phyloP scores from a whole-genome alignment of 2,113 vertebrate species.

The Heliornis fulica region DNA sequence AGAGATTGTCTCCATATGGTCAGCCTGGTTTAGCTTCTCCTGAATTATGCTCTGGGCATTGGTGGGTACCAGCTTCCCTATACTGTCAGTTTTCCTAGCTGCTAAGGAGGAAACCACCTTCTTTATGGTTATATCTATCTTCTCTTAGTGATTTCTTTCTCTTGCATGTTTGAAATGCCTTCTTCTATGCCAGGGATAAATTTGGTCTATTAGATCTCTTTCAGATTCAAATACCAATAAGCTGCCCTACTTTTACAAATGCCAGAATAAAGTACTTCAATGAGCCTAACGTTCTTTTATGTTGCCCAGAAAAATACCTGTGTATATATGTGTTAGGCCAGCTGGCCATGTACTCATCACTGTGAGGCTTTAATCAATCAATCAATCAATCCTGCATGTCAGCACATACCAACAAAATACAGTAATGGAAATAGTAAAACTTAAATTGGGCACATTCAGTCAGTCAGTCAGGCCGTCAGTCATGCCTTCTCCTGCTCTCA shows the following conservation, averaged over 20 bases:
- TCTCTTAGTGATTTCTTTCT: neutral
- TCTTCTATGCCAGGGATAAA: neutral
- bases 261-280: neutral
- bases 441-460: neutral
- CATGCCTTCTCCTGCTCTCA: neutral
- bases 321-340: neutral
- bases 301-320: neutral
- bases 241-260: neutral
- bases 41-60: neutral
- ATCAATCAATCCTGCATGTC: neutral
- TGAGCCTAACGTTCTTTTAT: neutral
- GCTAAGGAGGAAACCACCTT: neutral
- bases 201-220: neutral
- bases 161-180: neutral
- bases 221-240: neutral
- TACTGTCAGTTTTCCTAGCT: neutral
- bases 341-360: neutral
- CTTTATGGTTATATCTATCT: neutral
- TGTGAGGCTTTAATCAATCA: neutral
- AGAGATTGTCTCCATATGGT: neutral
- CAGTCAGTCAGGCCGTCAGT: neutral
- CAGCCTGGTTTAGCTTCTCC: neutral
- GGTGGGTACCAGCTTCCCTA: neutral
- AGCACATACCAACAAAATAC: neutral
- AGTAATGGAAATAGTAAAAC: neutral